phyloP scores from a whole-genome alignment of 2,797 vertebrate species.

The Melopsittacus undulatus region DNA sequence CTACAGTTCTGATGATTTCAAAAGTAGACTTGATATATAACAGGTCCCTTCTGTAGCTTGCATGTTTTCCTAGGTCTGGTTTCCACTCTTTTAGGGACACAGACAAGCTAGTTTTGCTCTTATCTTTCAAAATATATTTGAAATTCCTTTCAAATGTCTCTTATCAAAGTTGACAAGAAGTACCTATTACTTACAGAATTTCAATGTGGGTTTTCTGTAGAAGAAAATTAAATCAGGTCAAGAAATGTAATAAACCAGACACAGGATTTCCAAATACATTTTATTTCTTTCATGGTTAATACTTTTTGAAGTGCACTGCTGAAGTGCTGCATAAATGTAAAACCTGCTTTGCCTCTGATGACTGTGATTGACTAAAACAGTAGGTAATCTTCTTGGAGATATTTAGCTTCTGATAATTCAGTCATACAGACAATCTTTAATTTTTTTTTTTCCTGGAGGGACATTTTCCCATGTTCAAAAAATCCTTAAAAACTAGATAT shows the following conservation, averaged over 20 bases:
- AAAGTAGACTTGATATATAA: neutral
- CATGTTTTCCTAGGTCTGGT: neutral
- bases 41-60: neutral
- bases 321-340: conserved; percentile 41
- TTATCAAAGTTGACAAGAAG: conserved; percentile 58
- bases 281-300: conserved; percentile 35
- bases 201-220: conserved; percentile 22
- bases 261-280: conserved; percentile 47
- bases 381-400: conserved; percentile 23
- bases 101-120: conserved; percentile 5
- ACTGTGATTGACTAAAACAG: conserved; percentile 38
- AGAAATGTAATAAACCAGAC: conserved; percentile 51
- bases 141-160: conserved; percentile 42
- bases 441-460: neutral
- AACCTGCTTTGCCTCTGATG: conserved; percentile 19
- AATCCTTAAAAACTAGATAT: neutral
- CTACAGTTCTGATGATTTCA: neutral
- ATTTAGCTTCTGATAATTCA: conserved; percentile 48
- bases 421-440: neutral
- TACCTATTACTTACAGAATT: conserved; percentile 59
- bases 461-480: conserved; percentile 33
- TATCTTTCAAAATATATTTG: conserved; percentile 46
- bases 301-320: conserved; percentile 18
- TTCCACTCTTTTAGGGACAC: neutral
- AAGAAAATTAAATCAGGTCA: conserved; percentile 66